Base-by-base conservation (phyloP, 1,140 invertebrate genomes). In the Nephila pilipes region DNA sequence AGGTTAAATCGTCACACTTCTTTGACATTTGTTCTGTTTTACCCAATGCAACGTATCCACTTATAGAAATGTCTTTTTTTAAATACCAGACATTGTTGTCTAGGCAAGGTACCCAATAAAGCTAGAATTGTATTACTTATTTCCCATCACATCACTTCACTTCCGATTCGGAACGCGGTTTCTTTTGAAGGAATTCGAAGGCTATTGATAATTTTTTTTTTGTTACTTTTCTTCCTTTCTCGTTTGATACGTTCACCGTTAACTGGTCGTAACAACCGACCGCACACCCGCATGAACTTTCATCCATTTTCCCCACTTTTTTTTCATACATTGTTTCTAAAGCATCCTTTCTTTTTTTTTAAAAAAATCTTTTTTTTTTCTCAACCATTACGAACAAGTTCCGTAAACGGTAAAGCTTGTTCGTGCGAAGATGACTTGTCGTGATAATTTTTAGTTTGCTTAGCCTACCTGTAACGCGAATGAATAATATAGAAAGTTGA, bases 241-340 rank as follows among this genome's bases (percentile, higher is more conserved):
- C 20, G n/a, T 88, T 75, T 14, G 46, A 75, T 25, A 63, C 87
- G 20, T 46, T 88, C 60, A 65, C 87, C 87, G 87, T 88, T 75
- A 88, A 69, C 38, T 55, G 63, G 38, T 55, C 63, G 54, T 54
- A 88, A 25, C 63, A 46, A 32, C 87, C 87, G 38, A 63, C 85
- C 58, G 38, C 87, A 89, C 87, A 75, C 85, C 85, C 87, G 69
- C 69, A 55, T 80, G 88, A 90, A 90, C 69, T 90, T 58, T 58
- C 69, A 88, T 88, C 32, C 55, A 14, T 58, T 90, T 90, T 80
- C 38, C 65, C 16, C 65, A 57, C 29, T 57, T 90, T 18, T 75
- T 25, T 16, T 89, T 79, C 10, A 8, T 16, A 55, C 29, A 25
- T 83, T 18, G 8, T 57, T 57, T 83, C 55, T 83, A 83, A 83